These are phyloP conservation scores for Ophioninae sp. DNA, from an alignment of 2,888 invertebrate genomes.

Conservation along the genomic window DNA sequence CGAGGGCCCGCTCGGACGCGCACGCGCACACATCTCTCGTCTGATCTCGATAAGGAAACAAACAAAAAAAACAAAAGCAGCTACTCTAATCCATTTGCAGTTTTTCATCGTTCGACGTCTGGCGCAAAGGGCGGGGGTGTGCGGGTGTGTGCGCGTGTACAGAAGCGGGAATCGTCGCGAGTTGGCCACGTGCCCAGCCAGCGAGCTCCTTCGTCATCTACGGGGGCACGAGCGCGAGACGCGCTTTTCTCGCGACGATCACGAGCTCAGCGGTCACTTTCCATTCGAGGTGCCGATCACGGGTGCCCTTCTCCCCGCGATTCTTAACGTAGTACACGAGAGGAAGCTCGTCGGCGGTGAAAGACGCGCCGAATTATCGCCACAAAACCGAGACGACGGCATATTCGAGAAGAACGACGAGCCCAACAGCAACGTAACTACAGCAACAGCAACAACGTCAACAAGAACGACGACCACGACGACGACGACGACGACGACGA, in stretches of 20 bases:
- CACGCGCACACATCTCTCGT: slow-evolving; percentile 43
- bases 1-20: slow-evolving; percentile 8
- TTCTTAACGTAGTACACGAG: not conserved
- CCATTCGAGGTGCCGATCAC: slow-evolving; percentile 8
- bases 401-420: not conserved
- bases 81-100: slow-evolving; percentile 36
- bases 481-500: not conserved
- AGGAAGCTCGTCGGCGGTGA: not conserved
- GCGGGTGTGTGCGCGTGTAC: slow-evolving; percentile 18
- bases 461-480: not conserved
- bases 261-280: slow-evolving; percentile 2
- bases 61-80: slow-evolving; percentile 38
- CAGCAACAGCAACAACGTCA: not conserved
- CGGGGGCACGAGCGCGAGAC: not conserved
- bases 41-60: slow-evolving; percentile 26
- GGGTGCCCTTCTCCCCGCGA: slow-evolving; percentile 22
- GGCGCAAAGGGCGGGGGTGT: slow-evolving; percentile 26
- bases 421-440: slow-evolving; percentile 66
- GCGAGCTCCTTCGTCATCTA: slow-evolving; percentile 12
- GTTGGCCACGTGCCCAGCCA: not conserved
- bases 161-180: slow-evolving; percentile 15
- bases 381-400: slow-evolving; percentile 65
- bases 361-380: slow-evolving; percentile 45
- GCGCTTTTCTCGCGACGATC: not conserved
- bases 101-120: slow-evolving; percentile 36